phyloP scores from a whole-genome alignment of 2,113 vertebrate species.

The Lucifuga dentata region DNA sequence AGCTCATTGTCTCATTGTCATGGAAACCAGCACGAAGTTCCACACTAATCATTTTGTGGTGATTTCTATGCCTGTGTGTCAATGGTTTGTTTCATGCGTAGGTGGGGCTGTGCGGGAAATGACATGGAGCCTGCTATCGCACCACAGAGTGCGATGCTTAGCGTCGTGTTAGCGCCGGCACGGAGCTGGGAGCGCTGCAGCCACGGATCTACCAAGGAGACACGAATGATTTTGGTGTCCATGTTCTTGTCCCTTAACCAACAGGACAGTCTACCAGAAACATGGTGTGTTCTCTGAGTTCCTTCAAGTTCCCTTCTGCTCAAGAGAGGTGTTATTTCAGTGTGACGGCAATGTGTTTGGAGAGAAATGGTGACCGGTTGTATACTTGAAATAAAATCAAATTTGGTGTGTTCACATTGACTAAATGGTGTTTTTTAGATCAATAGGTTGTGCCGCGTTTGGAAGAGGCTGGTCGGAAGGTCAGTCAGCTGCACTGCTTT shows the following conservation, averaged over 20 bases:
- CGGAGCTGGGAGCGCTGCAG: conserved; percentile 70
- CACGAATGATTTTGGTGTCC: conserved; percentile 73
- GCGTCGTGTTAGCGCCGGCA: conserved; percentile 63
- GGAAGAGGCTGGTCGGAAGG: too few species aligned
- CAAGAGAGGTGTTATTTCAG: conserved; percentile 40
- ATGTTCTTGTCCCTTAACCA: conserved; percentile 69
- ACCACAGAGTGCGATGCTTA: conserved; percentile 67
- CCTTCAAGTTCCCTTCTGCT: conserved; percentile 59
- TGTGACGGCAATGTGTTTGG: conserved; percentile 28
- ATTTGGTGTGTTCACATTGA: conserved; percentile 16
- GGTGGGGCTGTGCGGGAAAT: conserved; percentile 67
- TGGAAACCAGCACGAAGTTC: conserved; percentile 55
- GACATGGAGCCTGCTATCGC: conserved; percentile 64
- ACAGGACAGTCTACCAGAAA: conserved; percentile 64
- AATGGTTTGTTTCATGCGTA: conserved; percentile 77
- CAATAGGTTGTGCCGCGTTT: too few species aligned
- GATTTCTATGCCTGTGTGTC: conserved; percentile 75
- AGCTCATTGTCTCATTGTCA: conserved; percentile 25
- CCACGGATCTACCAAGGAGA: conserved; percentile 67
- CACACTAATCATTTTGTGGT: conserved; percentile 75
- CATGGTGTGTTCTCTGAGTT: conserved; percentile 76
- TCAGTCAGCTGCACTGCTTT: too few species aligned
- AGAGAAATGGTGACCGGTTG: too few species aligned
- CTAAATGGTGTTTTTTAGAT: too few species aligned
- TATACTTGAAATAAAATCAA: conserved; percentile 31